Base-by-base conservation (phyloP, 2,888 invertebrate genomes). In the Alentia gelatinosa region DNA sequence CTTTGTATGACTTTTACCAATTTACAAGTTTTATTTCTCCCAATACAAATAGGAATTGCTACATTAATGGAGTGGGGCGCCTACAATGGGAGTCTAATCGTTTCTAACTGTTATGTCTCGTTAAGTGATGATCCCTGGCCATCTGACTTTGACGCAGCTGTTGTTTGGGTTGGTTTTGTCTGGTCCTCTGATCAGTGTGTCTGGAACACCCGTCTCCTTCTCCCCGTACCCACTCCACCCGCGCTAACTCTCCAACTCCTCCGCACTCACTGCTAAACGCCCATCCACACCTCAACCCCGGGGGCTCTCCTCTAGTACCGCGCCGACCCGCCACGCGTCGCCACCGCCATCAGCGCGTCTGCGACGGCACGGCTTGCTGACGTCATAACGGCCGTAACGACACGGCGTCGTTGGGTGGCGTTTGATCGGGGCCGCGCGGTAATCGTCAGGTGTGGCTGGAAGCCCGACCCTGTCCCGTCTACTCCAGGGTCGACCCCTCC, bases 381-480 rank as follows among this genome's bases (percentile, higher is more conserved):
- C 56, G 56, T 56, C 47, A 56, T 3, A 56, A 56, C 56, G 56
- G 56, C 56, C n/a, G 56, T 56, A 56, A n/a, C n/a, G n/a, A 19
- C 56, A 56, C 68, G 68, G 30, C 68, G 68, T 68, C 30, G 68
- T 68, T 30, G 68, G 26, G 68, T 4, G 26, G 68, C 12, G n/a
- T 56, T 56, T 56, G 56, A 56, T 56, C 56, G 19, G 9, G 5
- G 56, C 56, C 56, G 19, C 56, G n/a, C n/a, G 56, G 56, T 56
- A 12, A 56, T 56, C 1, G 56, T 56, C 56, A 12, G 56, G 5
- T 56, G 19, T n/a, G 23, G 56, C 56, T n/a, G n/a, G n/a, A n/a
- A n/a, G n/a, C 56, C 56, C 56, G 56, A n/a, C 56, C 56, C 56
- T 56, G 56, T n/a, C 56, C 56, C 56, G 56, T n/a, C 56, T n/a